Evolutionary conservation across 2,113 vertebrate genomes (phyloP).

Genomic region (Regulus satrapa): DNA sequence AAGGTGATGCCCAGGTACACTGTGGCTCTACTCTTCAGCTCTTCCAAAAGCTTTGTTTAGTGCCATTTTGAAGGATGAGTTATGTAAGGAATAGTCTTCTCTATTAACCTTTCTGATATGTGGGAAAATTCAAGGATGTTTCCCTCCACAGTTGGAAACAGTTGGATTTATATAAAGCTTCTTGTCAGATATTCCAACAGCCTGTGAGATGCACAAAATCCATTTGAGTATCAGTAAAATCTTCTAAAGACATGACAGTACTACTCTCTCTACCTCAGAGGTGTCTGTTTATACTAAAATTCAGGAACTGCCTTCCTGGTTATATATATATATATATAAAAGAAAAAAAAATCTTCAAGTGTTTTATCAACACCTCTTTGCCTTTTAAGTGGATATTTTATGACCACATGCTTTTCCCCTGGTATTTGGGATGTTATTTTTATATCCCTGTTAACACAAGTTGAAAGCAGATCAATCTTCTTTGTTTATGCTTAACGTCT

Average conservation of each 20-base stretch:
- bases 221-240: background rate
- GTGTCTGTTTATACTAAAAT: background rate
- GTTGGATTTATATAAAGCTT: background rate
- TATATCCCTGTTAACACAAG: slow-evolving; percentile 66
- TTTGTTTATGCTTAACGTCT: slow-evolving; percentile 45
- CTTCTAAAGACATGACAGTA: background rate
- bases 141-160: background rate
- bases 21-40: background rate
- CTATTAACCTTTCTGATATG: background rate
- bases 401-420: background rate
- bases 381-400: slow-evolving; percentile 69
- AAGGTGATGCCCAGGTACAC: background rate
- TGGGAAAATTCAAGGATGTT: background rate
- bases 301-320: background rate
- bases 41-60: background rate
- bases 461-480: slow-evolving; percentile 63
- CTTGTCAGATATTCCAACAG: background rate
- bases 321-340: background rate
- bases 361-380: slow-evolving; percentile 47
- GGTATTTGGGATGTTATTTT: slow-evolving; percentile 61
- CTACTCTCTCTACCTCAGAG: background rate
- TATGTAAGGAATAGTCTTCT: background rate
- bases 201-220: background rate
- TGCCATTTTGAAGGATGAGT: background rate
- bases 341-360: background rate